Evolutionary conservation across 2,888 invertebrate genomes (phyloP), one percentile per base, ranked within the genome.

Genomic region (Mesorhabditis belari): DNA sequence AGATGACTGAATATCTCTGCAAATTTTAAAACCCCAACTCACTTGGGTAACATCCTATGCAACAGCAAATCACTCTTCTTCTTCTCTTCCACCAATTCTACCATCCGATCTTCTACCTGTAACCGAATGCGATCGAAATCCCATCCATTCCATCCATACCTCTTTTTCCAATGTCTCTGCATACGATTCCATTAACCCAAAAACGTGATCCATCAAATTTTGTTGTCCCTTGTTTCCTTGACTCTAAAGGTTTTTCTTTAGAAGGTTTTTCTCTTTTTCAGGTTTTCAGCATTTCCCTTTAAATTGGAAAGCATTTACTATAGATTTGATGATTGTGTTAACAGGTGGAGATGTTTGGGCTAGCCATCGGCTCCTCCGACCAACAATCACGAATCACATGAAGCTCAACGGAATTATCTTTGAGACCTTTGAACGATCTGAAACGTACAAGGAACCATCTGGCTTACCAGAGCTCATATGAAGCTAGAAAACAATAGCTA

Each of bases 121-220:
- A n/a, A n/a, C n/a, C 21, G 3, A n/a, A n/a, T n/a, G 9, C n/a
- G 9, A n/a, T n/a, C 9, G 2, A 12, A 2, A 35, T 35, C n/a
- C n/a, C n/a, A n/a, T n/a, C n/a, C n/a, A n/a, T n/a, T n/a, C 23
- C 72, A n/a, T n/a, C n/a, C n/a, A 63, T 3, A 70, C 69, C 56
- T 75, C 75, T 24, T 70, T 67, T 57, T 75, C 75, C 27, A 75
- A 57, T 49, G 65, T 69, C 6, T 63, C 66, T 6, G 75, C 75
- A 50, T 75, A 71, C 35, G 70, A 65, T 56, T 78, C 78, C 35
- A 78, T 62, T 55, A 77, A 71, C n/a, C 65, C 66, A 66, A 78
- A 78, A 21, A 78, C 77, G 60, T 78, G 77, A 62, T 78, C 78
- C 77, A 78, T 79, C 26, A 78, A 65, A 61, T 77, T 78, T 21